A percentile compares a stretch with the other conserved stretches of the same genome.
These are phyloP conservation scores for Smutsia temminckii DNA, from an alignment of 2,797 vertebrate species.

Conservation along the genomic window DNA sequence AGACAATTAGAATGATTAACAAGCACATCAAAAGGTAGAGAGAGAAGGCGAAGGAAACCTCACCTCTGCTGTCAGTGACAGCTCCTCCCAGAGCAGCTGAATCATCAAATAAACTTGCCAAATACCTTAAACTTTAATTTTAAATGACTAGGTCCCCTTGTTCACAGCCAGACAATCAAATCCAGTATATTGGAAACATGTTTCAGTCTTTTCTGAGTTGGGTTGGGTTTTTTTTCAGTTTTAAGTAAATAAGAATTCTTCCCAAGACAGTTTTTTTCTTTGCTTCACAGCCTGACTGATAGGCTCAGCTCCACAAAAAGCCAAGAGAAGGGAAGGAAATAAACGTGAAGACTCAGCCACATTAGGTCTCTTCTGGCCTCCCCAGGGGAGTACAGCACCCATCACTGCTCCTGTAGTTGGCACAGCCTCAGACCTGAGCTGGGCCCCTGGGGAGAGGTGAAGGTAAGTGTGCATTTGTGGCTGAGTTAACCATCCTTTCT, in stretches of 20 bases:
- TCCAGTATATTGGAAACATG: slow-evolving; percentile 58
- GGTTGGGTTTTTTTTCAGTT: neutral
- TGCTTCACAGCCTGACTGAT: slow-evolving; percentile 65
- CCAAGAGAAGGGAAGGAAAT: slow-evolving; percentile 10
- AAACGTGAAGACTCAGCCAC: neutral
- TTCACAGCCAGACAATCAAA: slow-evolving; percentile 69
- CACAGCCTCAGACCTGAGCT: neutral
- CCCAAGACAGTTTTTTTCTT: slow-evolving; percentile 69
- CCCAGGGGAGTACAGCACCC: neutral
- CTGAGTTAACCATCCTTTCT: slow-evolving; percentile 17
- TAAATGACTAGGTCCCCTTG: slow-evolving; percentile 59
- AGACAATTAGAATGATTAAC: neutral
- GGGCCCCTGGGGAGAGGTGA: neutral
- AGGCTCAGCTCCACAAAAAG: slow-evolving; percentile 31
- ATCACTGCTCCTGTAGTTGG: neutral
- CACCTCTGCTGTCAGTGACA: neutral
- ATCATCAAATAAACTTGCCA: slow-evolving; percentile 48
- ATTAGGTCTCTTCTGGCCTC: neutral
- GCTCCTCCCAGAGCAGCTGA: neutral
- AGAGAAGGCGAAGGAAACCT: neutral
- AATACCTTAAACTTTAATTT: slow-evolving; percentile 59
- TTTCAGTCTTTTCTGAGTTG: slow-evolving; percentile 56
- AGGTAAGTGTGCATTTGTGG: neutral
- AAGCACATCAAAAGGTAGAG: neutral
- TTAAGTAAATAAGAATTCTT: slow-evolving; percentile 78